Evolutionary conservation across 2,797 vertebrate species (phyloP).

Genomic region (Mionectes olivaceus): DNA sequence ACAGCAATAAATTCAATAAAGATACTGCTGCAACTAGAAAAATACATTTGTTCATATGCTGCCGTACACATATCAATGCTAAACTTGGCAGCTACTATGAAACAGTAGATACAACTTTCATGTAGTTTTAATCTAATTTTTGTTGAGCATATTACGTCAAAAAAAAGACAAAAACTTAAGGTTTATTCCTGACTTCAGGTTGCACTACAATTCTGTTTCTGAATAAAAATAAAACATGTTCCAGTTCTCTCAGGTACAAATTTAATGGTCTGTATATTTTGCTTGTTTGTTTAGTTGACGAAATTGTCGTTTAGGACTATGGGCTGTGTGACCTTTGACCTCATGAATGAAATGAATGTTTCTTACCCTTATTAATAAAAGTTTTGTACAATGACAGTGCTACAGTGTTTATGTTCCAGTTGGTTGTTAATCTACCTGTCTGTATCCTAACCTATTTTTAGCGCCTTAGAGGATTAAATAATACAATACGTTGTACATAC

Average conservation of each 20-base stretch:
- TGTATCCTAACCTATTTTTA: neutral
- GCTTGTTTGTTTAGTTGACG: neutral
- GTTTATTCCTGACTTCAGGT: constrained; percentile 2
- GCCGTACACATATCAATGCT: neutral
- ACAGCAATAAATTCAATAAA: constrained; percentile 16
- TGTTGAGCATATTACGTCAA: neutral
- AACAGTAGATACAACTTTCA: neutral
- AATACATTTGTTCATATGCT: neutral
- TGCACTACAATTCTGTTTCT: neutral
- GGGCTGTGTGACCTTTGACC: neutral
- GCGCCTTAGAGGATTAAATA: neutral
- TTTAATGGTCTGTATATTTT: constrained; percentile 26
- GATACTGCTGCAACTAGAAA: neutral
- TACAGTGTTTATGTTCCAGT: constrained; percentile 32
- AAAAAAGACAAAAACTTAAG: neutral
- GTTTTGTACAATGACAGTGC: neutral
- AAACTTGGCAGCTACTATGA: constrained; percentile 40
- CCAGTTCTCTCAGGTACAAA: constrained; percentile 38
- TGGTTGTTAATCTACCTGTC: neutral
- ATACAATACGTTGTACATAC: neutral
- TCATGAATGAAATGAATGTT: constrained; percentile 7
- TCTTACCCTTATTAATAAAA: constrained; percentile 49
- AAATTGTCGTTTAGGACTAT: constrained; percentile 5
- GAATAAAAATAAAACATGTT: constrained; percentile 16
- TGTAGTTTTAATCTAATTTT: neutral